Percentiles rank a stretch among this genome's conserved stretches.
phyloP scores from a whole-genome alignment of 2,797 vertebrate genomes.

The Ambastaia sidthimunki region DNA sequence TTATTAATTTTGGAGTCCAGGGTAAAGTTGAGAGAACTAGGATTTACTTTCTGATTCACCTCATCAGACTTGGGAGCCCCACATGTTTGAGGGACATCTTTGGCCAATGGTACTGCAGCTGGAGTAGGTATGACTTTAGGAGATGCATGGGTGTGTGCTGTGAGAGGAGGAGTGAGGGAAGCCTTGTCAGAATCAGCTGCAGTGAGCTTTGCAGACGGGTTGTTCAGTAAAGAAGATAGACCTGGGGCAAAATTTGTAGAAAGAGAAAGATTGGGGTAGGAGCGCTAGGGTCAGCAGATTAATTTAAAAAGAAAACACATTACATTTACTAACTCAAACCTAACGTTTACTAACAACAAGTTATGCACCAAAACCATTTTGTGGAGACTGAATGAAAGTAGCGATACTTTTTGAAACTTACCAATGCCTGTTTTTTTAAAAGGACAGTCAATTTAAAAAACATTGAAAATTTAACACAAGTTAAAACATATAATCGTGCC shows the following conservation, averaged over 20 bases:
- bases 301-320: background rate
- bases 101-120: conserved; percentile 63
- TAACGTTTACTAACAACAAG: background rate
- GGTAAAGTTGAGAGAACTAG: conserved; percentile 70
- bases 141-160: conserved; percentile 50
- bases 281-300: conserved; percentile 29
- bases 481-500: no score
- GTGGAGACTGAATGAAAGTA: no score
- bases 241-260: conserved; percentile 72
- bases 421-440: no score
- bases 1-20: conserved; percentile 96
- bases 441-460: no score
- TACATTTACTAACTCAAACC: background rate
- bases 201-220: conserved; percentile 75
- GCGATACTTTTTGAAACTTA: no score
- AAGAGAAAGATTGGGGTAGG: conserved; percentile 26
- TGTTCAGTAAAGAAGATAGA: conserved; percentile 84
- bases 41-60: conserved; percentile 55
- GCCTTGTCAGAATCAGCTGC: conserved; percentile 60
- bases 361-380: background rate
- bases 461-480: no score
- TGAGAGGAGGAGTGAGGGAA: conserved; percentile 54
- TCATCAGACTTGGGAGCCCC: conserved; percentile 57
- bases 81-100: conserved; percentile 65
- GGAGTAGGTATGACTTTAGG: conserved; percentile 58